Evolutionary conservation across 1,140 invertebrate genomes (phyloP).

Genomic region (Galleria mellonella): DNA sequence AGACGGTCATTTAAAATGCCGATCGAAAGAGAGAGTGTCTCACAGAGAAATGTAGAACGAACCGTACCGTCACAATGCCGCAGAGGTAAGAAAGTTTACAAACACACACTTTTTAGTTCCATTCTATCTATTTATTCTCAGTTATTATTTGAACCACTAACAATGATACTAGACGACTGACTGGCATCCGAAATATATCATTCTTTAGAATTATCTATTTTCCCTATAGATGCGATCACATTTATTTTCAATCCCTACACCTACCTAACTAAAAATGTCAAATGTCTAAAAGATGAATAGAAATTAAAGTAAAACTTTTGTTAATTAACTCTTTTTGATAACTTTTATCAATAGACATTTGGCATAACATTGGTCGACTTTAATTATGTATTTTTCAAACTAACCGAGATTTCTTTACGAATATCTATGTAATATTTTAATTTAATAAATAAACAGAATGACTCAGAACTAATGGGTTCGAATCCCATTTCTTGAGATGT

Average conservation of each 20-base stretch:
- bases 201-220: background rate
- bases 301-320: too few relatives aligned
- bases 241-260: background rate
- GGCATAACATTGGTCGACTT: conserved; percentile 25
- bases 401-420: too few relatives aligned
- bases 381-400: background rate
- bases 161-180: conserved; percentile 11
- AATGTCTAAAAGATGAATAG: conserved; percentile 7
- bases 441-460: too few relatives aligned
- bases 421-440: too few relatives aligned
- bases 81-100: conserved; percentile 63
- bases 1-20: conserved; percentile 76
- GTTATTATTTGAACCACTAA: conserved; percentile 13
- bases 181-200: conserved; percentile 5
- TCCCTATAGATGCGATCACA: background rate
- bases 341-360: conserved; percentile 24
- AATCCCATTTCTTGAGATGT: conserved; percentile 3
- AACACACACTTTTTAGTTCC: conserved; percentile 40
- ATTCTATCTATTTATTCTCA: conserved; percentile 24
- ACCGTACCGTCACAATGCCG: conserved; percentile 67
- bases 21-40: conserved; percentile 73
- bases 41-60: conserved; percentile 75
- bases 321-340: too few relatives aligned
- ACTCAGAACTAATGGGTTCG: conserved; percentile 8
- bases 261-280: conserved; percentile 5